Percentiles rank a stretch among this genome's conserved stretches.
These are phyloP conservation scores for Eueides isabella DNA, from an alignment of 1,140 invertebrate genomes.

Conservation along the genomic window DNA sequence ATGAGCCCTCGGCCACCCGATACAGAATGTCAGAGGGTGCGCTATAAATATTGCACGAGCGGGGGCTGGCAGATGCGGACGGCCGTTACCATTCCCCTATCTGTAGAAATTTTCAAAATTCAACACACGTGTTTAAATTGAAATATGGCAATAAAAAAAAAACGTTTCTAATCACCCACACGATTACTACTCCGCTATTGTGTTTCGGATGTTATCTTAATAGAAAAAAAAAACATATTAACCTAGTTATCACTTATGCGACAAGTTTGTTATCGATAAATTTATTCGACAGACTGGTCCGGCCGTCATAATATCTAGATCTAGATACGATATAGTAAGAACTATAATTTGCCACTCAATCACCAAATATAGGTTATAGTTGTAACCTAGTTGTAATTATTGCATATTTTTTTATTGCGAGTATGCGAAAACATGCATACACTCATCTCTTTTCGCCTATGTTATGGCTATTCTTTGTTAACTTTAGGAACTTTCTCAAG, in stretches of 20 bases:
- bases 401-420: too few relatives aligned
- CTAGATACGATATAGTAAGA: conserved; percentile 14
- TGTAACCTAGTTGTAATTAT: too few relatives aligned
- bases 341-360: not conserved
- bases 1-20: conserved; percentile 54
- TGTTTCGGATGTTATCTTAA: conserved; percentile 26
- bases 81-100: conserved; percentile 75
- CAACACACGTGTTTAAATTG: conserved; percentile 60
- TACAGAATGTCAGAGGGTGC: conserved; percentile 40
- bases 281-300: not conserved
- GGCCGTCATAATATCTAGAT: not conserved
- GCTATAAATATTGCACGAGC: conserved; percentile 56
- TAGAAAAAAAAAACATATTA: conserved; percentile 23
- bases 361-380: not conserved
- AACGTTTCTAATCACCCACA: conserved; percentile 44
- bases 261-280: conserved; percentile 7
- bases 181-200: conserved; percentile 35
- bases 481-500: too few relatives aligned
- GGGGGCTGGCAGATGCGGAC: conserved; percentile 71
- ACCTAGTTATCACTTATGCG: conserved; percentile 15
- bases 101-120: conserved; percentile 66
- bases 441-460: too few relatives aligned
- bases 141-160: not conserved
- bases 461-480: too few relatives aligned
- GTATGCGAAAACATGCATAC: too few relatives aligned